phyloP scores from a whole-genome alignment of 2,888 invertebrate species.

The Epirrhoe tristata region DNA sequence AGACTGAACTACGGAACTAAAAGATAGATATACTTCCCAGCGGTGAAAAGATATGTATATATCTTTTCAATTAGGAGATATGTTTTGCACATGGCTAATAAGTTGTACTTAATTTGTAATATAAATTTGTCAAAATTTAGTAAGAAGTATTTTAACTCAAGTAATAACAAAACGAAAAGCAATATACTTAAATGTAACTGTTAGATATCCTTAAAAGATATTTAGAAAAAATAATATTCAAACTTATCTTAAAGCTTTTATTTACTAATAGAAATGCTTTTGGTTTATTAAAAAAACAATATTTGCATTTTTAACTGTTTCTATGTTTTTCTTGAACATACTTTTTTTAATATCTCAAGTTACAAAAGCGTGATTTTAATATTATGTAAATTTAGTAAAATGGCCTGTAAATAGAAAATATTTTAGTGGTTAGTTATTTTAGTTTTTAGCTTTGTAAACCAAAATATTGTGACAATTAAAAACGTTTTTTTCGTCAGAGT shows the following conservation, averaged over 20 bases:
- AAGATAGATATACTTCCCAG: no score
- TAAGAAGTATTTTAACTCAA: conserved; percentile 41
- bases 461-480: conserved; percentile 43
- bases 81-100: no score
- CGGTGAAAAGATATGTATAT: no score
- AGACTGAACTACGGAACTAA: no score
- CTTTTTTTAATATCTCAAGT: conserved; percentile 42
- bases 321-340: no score
- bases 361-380: conserved; percentile 63
- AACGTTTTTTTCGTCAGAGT: conserved; percentile 44
- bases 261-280: neutral
- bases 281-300: neutral
- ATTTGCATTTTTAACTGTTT: neutral
- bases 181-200: conserved; percentile 66
- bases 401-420: conserved; percentile 77
- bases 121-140: neutral
- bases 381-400: conserved; percentile 62
- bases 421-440: conserved; percentile 51
- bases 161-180: conserved; percentile 64
- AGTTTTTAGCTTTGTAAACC: conserved; percentile 45
- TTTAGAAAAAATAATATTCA: neutral
- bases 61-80: no score
- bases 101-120: conserved; percentile 17
- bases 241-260: neutral
- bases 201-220: neutral